A percentile compares a stretch with the other conserved stretches of the same genome.
Evolutionary conservation across 2,113 vertebrate species (phyloP).

Genomic region (Leptosomus discolor): DNA sequence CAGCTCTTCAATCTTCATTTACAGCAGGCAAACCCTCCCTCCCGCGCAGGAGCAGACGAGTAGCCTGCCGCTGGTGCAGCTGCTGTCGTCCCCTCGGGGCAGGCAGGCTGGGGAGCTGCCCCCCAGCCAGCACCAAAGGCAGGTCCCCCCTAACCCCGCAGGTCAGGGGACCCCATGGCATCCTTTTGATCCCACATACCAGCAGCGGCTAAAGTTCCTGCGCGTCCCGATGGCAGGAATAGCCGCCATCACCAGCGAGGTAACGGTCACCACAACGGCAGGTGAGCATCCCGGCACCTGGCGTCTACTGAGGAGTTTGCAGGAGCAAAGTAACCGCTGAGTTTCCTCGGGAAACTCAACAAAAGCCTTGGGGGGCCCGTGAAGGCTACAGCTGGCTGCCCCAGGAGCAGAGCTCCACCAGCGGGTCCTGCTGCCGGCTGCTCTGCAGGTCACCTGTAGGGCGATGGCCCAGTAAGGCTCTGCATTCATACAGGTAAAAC

Average conservation of each 20-base stretch:
- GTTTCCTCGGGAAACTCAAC: background rate
- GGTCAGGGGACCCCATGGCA: background rate
- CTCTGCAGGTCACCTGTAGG: rapidly evolving
- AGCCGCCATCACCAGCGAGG: background rate
- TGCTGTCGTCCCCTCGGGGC: background rate
- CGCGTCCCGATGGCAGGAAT: rapidly evolving
- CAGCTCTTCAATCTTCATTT: background rate
- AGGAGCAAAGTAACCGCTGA: rapidly evolving
- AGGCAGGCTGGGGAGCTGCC: background rate
- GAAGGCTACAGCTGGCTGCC: background rate
- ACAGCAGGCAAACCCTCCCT: background rate
- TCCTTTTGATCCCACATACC: rapidly evolving
- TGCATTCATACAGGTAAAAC: rapidly evolving
- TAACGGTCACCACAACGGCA: rapidly evolving
- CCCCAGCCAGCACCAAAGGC: background rate
- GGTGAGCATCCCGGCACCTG: rapidly evolving
- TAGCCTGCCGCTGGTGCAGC: background rate
- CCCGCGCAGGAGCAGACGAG: rapidly evolving
- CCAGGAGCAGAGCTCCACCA: rapidly evolving
- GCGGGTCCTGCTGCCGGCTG: background rate
- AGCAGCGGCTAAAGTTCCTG: background rate
- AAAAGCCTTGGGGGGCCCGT: rapidly evolving
- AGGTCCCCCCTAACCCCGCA: rapidly evolving
- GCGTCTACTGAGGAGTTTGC: background rate
- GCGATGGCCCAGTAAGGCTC: rapidly evolving